Conservation (phyloP, 1,140 invertebrate genomes). For the Cephus cinctus region DNA sequence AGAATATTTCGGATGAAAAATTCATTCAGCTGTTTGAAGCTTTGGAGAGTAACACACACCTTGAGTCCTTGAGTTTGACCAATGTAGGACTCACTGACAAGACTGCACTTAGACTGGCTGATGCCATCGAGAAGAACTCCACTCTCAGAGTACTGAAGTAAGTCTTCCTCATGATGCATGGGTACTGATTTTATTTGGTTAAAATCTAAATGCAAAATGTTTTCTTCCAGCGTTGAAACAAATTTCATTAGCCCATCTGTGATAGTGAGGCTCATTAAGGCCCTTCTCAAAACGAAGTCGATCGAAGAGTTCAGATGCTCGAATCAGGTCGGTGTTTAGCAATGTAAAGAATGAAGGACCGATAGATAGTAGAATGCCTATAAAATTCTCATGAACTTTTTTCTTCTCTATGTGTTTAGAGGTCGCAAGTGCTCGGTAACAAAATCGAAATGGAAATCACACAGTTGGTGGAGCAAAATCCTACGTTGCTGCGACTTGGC, state of each 20-base stretch:
- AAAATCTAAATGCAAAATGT: slow-evolving; percentile 5
- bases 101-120: slow-evolving; percentile 78
- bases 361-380: too few species aligned
- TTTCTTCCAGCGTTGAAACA: slow-evolving; percentile 77
- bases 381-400: not conserved
- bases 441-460: slow-evolving; percentile 99
- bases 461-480: slow-evolving; percentile 88
- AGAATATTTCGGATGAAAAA: slow-evolving; percentile 97
- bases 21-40: slow-evolving; percentile 87
- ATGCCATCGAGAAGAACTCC: slow-evolving; percentile 83
- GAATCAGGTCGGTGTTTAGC: slow-evolving; percentile 86
- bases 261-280: slow-evolving; percentile 81
- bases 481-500: slow-evolving; percentile 86
- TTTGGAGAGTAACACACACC: slow-evolving; percentile 84
- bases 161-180: too few species aligned
- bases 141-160: slow-evolving; percentile 85
- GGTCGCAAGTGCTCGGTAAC: slow-evolving; percentile 92
- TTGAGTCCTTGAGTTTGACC: slow-evolving; percentile 89
- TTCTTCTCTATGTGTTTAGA: slow-evolving; percentile 59
- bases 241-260: slow-evolving; percentile 89
- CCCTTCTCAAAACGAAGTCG: slow-evolving; percentile 81
- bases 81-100: slow-evolving; percentile 92
- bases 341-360: too few species aligned
- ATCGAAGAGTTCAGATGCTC: slow-evolving; percentile 92
- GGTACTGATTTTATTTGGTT: not conserved